These are phyloP conservation scores for Nycticorax nycticorax DNA, from an alignment of 2,113 vertebrate species.

Conservation along the genomic window DNA sequence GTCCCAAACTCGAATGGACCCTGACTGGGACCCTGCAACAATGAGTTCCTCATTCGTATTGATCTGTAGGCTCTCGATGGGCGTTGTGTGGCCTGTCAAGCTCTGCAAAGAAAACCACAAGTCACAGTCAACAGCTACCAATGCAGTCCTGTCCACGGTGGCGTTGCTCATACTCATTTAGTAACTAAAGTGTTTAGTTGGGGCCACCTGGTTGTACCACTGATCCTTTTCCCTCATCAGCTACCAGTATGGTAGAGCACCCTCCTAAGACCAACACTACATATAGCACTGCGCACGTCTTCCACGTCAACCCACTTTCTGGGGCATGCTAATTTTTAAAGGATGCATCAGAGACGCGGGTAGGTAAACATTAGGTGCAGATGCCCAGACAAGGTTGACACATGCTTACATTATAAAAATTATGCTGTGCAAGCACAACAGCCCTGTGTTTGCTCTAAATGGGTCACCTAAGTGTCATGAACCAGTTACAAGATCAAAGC, in stretches of 20 bases:
- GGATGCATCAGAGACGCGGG: neutral
- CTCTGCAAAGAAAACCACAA: constrained; percentile 77
- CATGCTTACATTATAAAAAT: neutral
- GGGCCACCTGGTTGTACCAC: neutral
- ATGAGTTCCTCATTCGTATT: constrained; percentile 90
- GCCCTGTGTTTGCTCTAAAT: neutral
- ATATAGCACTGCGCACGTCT: fast-evolving
- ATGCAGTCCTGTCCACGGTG: neutral
- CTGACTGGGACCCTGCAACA: constrained; percentile 91
- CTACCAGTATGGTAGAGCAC: neutral
- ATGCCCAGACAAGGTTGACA: neutral
- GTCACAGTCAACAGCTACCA: neutral
- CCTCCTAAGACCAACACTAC: neutral
- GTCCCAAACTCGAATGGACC: constrained; percentile 94
- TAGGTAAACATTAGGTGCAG: neutral
- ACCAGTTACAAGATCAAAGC: constrained; percentile 8
- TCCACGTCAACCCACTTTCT: neutral
- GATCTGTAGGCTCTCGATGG: constrained; percentile 92
- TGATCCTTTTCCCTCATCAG: neutral
- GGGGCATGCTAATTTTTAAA: neutral
- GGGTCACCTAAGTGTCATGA: neutral
- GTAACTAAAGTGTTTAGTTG: neutral
- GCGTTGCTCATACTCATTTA: fast-evolving
- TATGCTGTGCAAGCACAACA: neutral
- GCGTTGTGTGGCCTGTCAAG: constrained; percentile 88